Percentiles rank a stretch among this genome's conserved stretches.
phyloP scores from a whole-genome alignment of 2,113 vertebrate species.

The Thunnus thynnus region DNA sequence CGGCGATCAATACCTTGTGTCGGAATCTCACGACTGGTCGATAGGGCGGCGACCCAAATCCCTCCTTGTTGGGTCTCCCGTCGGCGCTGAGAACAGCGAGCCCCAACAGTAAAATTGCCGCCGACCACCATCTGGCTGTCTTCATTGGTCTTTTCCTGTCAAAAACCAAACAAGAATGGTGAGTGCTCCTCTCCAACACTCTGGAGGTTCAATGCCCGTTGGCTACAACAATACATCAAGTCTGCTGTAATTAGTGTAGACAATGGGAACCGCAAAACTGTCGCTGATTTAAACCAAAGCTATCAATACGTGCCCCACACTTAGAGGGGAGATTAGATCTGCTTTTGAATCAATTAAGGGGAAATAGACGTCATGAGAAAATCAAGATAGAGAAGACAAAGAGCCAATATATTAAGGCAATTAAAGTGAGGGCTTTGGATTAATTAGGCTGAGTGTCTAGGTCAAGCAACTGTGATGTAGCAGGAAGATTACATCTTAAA shows the following conservation, averaged over 20 bases:
- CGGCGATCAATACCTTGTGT: constrained; percentile 86
- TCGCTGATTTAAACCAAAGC: constrained; percentile 74
- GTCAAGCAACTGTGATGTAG: constrained; percentile 61
- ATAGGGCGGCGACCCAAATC: constrained; percentile 74
- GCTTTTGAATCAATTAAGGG: constrained; percentile 79
- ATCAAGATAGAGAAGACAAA: constrained; percentile 79
- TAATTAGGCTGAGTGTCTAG: constrained; percentile 70
- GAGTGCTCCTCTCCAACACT: constrained; percentile 28
- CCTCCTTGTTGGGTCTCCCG: constrained; percentile 79
- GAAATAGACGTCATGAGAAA: constrained; percentile 75
- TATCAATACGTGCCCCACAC: constrained; percentile 77
- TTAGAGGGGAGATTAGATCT: constrained; percentile 78
- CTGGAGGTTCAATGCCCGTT: constrained; percentile 47
- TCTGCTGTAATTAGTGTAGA: constrained; percentile 77
- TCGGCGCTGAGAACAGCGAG: constrained; percentile 63
- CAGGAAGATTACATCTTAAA: constrained; percentile 55
- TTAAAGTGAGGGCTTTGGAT: constrained; percentile 73
- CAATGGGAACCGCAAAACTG: constrained; percentile 70
- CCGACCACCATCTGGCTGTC: constrained; percentile 72
- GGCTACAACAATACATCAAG: constrained; percentile 73
- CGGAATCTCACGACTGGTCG: constrained; percentile 85
- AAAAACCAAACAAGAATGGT: constrained; percentile 67
- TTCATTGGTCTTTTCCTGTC: constrained; percentile 83
- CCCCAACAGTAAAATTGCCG: constrained; percentile 75
- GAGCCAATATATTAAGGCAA: constrained; percentile 76